Evolutionary conservation across 1,140 invertebrate species (phyloP).

Genomic region (Adelges cooleyi): DNA sequence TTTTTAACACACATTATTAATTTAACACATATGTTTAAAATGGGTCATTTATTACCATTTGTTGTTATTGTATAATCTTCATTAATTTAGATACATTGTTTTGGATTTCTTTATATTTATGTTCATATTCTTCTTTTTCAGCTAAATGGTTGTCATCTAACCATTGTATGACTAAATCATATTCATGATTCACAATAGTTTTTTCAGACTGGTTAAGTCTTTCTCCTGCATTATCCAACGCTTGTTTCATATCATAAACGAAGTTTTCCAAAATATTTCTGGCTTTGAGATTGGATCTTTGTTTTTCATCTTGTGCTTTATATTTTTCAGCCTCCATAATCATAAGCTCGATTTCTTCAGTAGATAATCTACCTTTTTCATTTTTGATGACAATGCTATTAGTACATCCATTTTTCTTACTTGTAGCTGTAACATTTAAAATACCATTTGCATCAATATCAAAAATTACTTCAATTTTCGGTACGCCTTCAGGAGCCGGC

Average conservation of each 20-base stretch:
- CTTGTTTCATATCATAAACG: slow-evolving; percentile 68
- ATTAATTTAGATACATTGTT: no score
- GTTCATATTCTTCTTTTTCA: no score
- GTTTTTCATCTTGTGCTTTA: slow-evolving; percentile 46
- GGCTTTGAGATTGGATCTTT: slow-evolving; percentile 51
- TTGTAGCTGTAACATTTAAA: slow-evolving; percentile 68
- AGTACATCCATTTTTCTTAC: slow-evolving; percentile 60
- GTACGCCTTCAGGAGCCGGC: slow-evolving; percentile 68
- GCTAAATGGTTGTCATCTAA: no score
- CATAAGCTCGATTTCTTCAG: slow-evolving; percentile 72
- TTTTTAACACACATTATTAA: no score
- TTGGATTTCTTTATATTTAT: no score
- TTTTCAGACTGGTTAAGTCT: slow-evolving; percentile 40
- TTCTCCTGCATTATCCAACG: slow-evolving; percentile 46
- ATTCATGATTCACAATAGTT: slow-evolving; percentile 40
- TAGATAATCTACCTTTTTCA: slow-evolving; percentile 71
- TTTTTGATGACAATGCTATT: slow-evolving; percentile 67
- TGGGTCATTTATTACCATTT: no score
- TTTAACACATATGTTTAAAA: no score
- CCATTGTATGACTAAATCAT: slow-evolving; percentile 41
- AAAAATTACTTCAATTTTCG: slow-evolving; percentile 65
- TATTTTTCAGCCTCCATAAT: slow-evolving; percentile 50
- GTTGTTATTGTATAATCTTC: no score
- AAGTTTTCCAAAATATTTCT: slow-evolving; percentile 77
- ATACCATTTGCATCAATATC: no score